Evolutionary conservation across 2,797 vertebrate genomes (phyloP).

Genomic region (Champsocephalus esox): DNA sequence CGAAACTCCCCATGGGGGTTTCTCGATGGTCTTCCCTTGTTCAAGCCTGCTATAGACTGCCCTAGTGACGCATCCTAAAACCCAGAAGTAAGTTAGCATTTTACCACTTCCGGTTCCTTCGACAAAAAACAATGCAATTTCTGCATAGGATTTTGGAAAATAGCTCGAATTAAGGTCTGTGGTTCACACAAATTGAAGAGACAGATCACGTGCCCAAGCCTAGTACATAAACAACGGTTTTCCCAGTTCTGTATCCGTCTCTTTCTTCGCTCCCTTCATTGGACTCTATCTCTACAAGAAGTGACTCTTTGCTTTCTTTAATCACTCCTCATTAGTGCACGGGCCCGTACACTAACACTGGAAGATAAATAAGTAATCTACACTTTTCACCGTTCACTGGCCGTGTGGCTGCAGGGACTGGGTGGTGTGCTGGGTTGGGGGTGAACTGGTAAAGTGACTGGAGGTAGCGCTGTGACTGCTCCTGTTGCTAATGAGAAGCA

Average conservation of each 20-base stretch:
- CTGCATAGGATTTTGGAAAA: too few species aligned
- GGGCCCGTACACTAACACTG: conserved; percentile 39
- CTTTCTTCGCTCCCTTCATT: conserved; percentile 12
- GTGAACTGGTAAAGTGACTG: conserved; percentile 14
- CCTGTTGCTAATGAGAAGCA: conserved; percentile 19
- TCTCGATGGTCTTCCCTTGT: conserved; percentile 53
- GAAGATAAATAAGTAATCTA: conserved; percentile 48
- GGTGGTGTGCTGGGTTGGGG: neutral
- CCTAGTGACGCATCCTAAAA: too few species aligned
- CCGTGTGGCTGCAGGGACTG: neutral
- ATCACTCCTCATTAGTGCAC: conserved; percentile 60
- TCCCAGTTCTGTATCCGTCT: neutral
- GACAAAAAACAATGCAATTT: too few species aligned
- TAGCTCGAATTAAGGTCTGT: too few species aligned
- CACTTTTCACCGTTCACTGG: conserved; percentile 9
- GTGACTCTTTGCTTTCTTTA: conserved; percentile 26
- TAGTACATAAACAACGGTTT: fast-evolving
- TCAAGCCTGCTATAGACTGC: conserved; percentile 25
- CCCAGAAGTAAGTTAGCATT: too few species aligned
- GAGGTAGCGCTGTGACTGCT: conserved; percentile 15
- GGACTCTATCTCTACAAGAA: conserved; percentile 17
- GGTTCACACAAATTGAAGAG: too few species aligned
- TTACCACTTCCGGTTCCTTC: too few species aligned
- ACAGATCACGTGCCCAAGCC: neutral
- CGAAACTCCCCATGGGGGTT: conserved; percentile 34